Percentiles rank a stretch among this genome's conserved stretches.
These are phyloP conservation scores for Cygnus atratus DNA, from an alignment of 2,113 vertebrate species.

Conservation along the genomic window DNA sequence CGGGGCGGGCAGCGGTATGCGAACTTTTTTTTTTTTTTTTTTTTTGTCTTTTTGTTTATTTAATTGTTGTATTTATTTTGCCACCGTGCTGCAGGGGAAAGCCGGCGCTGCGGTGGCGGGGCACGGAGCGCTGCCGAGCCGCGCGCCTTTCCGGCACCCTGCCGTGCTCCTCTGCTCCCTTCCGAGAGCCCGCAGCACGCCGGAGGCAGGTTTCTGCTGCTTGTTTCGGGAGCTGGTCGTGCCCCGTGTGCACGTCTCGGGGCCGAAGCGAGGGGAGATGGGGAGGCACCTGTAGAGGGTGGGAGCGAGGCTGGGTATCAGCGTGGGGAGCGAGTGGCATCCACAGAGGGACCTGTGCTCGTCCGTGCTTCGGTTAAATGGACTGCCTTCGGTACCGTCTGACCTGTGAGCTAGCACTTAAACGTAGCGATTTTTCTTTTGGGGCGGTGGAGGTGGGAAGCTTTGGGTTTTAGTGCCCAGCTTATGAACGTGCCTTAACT, in stretches of 20 bases:
- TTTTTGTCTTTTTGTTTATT: no score
- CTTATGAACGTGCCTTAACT: background rate
- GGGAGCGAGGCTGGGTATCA: no score
- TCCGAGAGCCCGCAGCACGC: no score
- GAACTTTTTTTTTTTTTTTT: no score
- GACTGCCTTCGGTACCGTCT: background rate
- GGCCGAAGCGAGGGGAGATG: background rate
- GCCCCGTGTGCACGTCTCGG: background rate
- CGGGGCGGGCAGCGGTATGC: no score
- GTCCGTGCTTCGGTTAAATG: background rate
- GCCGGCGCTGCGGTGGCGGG: no score
- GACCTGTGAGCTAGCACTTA: background rate
- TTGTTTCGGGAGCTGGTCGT: background rate
- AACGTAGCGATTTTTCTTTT: background rate
- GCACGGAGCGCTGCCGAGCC: background rate
- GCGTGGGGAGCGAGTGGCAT: background rate
- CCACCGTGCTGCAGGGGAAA: no score
- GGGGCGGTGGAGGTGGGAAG: fast-evolving
- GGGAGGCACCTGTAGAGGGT: background rate
- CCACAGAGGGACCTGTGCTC: background rate
- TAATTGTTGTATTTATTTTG: no score
- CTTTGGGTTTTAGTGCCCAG: background rate
- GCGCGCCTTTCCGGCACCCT: background rate
- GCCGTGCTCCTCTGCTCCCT: no score
- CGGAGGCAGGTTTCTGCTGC: background rate